Evolutionary conservation across 2,888 invertebrate species (phyloP).

Genomic region (Drosophila subquinaria): DNA sequence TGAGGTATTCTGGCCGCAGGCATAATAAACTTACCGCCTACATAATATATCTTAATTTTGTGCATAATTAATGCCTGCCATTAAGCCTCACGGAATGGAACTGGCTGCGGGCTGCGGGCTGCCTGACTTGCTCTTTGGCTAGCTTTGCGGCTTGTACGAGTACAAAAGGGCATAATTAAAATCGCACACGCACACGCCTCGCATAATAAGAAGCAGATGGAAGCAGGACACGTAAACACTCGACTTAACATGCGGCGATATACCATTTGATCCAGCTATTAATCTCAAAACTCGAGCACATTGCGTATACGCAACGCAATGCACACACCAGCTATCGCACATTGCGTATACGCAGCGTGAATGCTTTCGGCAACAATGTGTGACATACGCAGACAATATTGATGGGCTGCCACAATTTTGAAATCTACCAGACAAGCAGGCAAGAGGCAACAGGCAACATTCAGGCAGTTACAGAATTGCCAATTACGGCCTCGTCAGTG

Average conservation of each 20-base stretch:
- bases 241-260: slow-evolving; percentile 74
- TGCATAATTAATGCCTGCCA: slow-evolving; percentile 72
- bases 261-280: slow-evolving; percentile 77
- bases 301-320: slow-evolving; percentile 58
- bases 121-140: slow-evolving; percentile 28
- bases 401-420: slow-evolving; percentile 50
- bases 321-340: slow-evolving; percentile 17
- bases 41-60: slow-evolving; percentile 70
- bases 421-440: slow-evolving; percentile 23
- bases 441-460: slow-evolving; percentile 1
- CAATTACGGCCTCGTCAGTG: slow-evolving; percentile 65
- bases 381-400: slow-evolving; percentile 49
- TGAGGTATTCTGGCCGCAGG: slow-evolving; percentile 15
- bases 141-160: slow-evolving; percentile 41
- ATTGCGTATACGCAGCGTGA: slow-evolving; percentile 60
- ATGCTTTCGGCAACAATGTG: slow-evolving; percentile 55
- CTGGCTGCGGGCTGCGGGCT: slow-evolving; percentile 7
- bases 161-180: slow-evolving; percentile 62
- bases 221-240: slow-evolving; percentile 57
- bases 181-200: slow-evolving; percentile 20
- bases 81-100: slow-evolving; percentile 51
- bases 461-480: slow-evolving; percentile 41
- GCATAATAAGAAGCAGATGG: slow-evolving; percentile 13
- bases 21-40: slow-evolving; percentile 55
- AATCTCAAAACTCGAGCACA: slow-evolving; percentile 58